These are phyloP conservation scores for Drymonia ruficornis DNA, from an alignment of 2,888 invertebrate species.

Conservation along the genomic window DNA sequence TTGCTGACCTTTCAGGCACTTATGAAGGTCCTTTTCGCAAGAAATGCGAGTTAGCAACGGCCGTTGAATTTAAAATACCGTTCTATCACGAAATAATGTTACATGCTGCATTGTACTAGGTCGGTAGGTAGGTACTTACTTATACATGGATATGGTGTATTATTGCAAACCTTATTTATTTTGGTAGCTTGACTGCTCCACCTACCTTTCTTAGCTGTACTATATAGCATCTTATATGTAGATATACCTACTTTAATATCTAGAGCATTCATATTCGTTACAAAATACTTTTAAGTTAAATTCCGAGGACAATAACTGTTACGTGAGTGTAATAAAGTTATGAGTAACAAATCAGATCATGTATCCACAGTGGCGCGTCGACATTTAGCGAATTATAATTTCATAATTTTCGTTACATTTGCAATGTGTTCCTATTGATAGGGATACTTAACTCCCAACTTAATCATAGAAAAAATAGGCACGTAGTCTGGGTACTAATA, in stretches of 20 bases:
- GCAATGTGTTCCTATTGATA: too few relatives aligned
- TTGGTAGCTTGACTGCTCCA: too few relatives aligned
- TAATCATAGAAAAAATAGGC: too few relatives aligned
- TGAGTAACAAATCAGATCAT: constrained; percentile 2
- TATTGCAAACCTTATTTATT: too few relatives aligned
- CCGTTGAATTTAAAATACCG: not conserved
- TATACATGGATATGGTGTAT: too few relatives aligned
- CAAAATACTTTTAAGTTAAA: not conserved
- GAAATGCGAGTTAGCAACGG: not conserved
- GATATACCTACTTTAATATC: not conserved
- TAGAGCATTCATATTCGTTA: constrained; percentile 3
- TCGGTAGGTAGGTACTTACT: too few relatives aligned
- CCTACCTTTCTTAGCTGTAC: too few relatives aligned
- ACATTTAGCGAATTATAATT: too few relatives aligned
- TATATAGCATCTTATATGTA: not conserved
- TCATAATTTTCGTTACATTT: too few relatives aligned
- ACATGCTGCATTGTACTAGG: not conserved
- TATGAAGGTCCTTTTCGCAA: not conserved
- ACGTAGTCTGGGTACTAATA: too few relatives aligned
- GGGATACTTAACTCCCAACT: too few relatives aligned
- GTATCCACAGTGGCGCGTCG: not conserved
- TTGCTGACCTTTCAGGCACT: not conserved
- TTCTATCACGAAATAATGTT: not conserved
- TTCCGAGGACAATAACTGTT: constrained; percentile 1
- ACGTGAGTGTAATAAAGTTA: constrained; percentile 1